phyloP scores from a whole-genome alignment of 2,113 vertebrate genomes.

The Dromas ardeola region DNA sequence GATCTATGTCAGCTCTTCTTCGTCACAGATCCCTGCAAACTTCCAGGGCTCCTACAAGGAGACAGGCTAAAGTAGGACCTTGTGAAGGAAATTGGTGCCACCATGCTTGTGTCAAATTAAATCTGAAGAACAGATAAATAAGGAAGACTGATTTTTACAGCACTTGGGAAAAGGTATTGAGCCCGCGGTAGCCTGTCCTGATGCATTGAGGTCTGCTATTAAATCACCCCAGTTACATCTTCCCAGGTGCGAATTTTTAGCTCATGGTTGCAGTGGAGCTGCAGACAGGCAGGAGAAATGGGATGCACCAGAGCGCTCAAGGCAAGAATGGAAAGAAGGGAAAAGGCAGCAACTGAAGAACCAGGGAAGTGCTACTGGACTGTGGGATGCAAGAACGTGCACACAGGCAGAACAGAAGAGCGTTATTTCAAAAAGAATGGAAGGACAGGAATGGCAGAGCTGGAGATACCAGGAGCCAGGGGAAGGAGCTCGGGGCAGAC shows the following conservation, averaged over 20 bases:
- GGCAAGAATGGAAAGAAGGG: constrained; percentile 33
- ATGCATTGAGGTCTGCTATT: neutral
- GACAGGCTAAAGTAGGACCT: neutral
- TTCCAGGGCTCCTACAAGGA: neutral
- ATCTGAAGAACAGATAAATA: neutral
- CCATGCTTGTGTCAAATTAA: neutral
- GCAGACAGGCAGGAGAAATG: neutral
- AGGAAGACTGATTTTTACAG: neutral
- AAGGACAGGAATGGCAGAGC: neutral
- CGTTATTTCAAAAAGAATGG: neutral
- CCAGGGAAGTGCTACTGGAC: neutral
- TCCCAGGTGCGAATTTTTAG: neutral
- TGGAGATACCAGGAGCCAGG: neutral
- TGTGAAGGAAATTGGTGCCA: neutral
- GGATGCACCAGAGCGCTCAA: neutral
- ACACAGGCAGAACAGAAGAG: neutral
- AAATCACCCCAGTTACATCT: neutral
- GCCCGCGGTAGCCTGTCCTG: neutral
- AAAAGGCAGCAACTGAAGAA: neutral
- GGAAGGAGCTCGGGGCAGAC: neutral
- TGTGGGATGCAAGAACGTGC: neutral
- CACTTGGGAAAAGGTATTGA: neutral
- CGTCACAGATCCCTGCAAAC: neutral
- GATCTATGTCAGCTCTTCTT: neutral
- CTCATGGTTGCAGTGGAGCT: neutral